Evolutionary conservation across 2,888 invertebrate species (phyloP).

Genomic region (Agrotis ipsilon): DNA sequence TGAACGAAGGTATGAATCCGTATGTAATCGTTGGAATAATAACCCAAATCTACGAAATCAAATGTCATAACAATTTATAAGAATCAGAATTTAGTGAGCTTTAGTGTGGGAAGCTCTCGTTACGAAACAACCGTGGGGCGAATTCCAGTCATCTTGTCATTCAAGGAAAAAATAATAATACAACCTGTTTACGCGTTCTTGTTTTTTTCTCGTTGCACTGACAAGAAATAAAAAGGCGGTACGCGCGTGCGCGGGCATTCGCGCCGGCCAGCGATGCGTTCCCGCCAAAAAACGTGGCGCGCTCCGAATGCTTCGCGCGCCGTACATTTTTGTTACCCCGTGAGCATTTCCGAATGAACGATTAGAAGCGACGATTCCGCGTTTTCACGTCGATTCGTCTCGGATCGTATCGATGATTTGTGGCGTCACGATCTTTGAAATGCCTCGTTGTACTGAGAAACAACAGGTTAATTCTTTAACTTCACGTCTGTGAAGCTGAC

Average conservation of each 20-base stretch:
- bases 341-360: constrained; percentile 74
- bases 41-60: constrained; percentile 61
- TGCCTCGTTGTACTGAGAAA: constrained; percentile 73
- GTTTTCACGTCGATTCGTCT: constrained; percentile 83
- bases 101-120: constrained; percentile 64
- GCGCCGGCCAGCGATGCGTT: constrained; percentile 73
- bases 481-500: constrained; percentile 55
- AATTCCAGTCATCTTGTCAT: constrained; percentile 73
- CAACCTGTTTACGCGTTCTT: constrained; percentile 80
- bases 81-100: constrained; percentile 52
- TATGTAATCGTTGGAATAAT: constrained; percentile 63
- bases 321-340: constrained; percentile 77
- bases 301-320: constrained; percentile 81
- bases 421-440: constrained; percentile 79
- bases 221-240: constrained; percentile 72
- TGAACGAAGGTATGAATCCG: constrained; percentile 58
- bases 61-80: constrained; percentile 67
- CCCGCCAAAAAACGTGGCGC: constrained; percentile 86
- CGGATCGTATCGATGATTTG: constrained; percentile 81
- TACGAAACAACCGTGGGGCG: constrained; percentile 63
- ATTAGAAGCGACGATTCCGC: constrained; percentile 77
- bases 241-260: constrained; percentile 87
- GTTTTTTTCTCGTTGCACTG: constrained; percentile 69
- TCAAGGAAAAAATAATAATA: constrained; percentile 77
- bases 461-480: constrained; percentile 69